These are phyloP conservation scores for Lepus europaeus DNA, from an alignment of 2,113 vertebrate species.

Conservation along the genomic window DNA sequence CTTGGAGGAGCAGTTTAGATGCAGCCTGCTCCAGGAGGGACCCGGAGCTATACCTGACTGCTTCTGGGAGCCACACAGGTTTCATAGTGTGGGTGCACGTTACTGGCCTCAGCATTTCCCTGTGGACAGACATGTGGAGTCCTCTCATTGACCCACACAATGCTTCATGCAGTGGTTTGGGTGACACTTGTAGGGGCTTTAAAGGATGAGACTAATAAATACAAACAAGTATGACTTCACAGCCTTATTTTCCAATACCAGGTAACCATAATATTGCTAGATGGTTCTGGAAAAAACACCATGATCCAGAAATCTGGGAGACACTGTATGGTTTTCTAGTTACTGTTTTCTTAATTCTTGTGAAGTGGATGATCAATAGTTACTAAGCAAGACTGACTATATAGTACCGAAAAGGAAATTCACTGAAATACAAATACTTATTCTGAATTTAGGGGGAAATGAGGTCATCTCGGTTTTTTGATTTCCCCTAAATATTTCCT, in stretches of 20 bases:
- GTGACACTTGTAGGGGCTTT: neutral
- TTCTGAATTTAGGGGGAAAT: neutral
- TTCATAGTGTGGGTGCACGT: neutral
- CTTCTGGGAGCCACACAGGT: neutral
- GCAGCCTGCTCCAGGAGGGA: no score
- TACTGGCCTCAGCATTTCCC: neutral
- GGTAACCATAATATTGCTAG: neutral
- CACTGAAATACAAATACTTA: neutral
- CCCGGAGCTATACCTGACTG: neutral
- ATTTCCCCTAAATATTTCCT: neutral
- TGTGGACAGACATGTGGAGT: neutral
- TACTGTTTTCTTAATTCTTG: neutral
- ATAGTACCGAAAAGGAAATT: neutral
- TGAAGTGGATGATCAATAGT: neutral
- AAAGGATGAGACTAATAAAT: neutral
- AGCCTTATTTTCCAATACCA: neutral
- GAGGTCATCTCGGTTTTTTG: neutral
- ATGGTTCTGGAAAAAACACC: neutral
- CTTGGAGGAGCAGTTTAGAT: neutral
- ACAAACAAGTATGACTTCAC: neutral
- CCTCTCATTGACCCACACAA: no score
- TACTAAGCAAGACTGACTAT: neutral
- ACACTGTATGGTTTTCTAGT: neutral
- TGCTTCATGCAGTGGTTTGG: neutral
- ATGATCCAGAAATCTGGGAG: neutral